Percentiles rank a stretch among this genome's conserved stretches.
Conservation (phyloP, 2,113 vertebrate genomes). For the Pseudorhombus dupliciocellatus region DNA sequence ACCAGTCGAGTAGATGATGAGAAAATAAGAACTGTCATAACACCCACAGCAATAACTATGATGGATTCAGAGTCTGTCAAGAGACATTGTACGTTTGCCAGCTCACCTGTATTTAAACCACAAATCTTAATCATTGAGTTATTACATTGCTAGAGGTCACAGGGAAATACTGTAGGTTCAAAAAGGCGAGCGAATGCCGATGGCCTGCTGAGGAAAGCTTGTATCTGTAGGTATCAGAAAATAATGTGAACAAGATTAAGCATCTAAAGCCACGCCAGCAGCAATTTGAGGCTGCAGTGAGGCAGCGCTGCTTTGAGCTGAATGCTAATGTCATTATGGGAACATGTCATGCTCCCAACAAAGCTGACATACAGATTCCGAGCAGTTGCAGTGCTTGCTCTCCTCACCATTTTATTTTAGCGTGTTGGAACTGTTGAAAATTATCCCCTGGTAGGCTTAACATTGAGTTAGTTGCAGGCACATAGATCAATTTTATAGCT, state of each 20-base stretch:
- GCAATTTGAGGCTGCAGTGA: not conserved
- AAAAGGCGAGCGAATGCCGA: slow-evolving; percentile 27
- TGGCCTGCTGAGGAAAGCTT: slow-evolving; percentile 12
- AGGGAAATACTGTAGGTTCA: slow-evolving; percentile 41
- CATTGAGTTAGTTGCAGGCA: no score
- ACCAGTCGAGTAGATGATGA: slow-evolving; percentile 64
- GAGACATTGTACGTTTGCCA: slow-evolving; percentile 56
- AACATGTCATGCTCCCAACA: not conserved
- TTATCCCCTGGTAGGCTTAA: no score
- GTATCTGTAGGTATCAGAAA: slow-evolving; percentile 2
- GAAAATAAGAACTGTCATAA: slow-evolving; percentile 66
- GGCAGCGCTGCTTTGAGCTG: not conserved
- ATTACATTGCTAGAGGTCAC: slow-evolving; percentile 59
- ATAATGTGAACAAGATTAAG: slow-evolving; percentile 19
- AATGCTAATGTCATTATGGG: not conserved
- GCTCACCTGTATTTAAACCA: slow-evolving; percentile 52
- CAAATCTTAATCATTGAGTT: slow-evolving; percentile 60
- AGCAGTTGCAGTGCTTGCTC: not conserved
- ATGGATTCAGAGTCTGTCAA: slow-evolving; percentile 64
- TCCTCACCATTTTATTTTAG: not conserved
- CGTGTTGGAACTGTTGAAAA: no score
- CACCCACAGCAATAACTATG: slow-evolving; percentile 67
- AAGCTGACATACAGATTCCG: not conserved
- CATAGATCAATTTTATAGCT: no score
- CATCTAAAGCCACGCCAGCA: not conserved